phyloP scores from a whole-genome alignment of 2,888 invertebrate genomes.

The Kryphioiulus occultus region DNA sequence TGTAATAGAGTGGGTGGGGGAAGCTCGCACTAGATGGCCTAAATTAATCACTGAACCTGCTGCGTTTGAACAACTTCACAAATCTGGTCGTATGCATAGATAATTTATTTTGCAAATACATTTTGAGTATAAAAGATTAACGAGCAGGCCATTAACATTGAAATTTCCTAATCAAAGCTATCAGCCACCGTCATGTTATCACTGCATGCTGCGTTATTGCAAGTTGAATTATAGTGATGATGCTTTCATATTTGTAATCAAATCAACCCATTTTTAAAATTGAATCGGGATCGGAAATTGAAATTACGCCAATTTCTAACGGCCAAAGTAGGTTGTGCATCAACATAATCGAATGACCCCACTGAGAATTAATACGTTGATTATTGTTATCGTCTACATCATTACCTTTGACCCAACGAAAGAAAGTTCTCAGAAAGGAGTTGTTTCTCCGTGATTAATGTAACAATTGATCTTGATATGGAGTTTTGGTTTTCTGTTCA shows the following conservation, averaged over 20 bases:
- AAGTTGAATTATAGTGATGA: not conserved
- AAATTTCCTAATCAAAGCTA: not conserved
- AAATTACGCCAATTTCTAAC: not conserved
- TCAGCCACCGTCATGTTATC: not conserved
- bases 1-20: not conserved
- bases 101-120: not conserved
- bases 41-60: not conserved
- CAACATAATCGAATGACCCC: not conserved
- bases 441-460: not conserved
- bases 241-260: not conserved
- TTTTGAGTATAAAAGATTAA: not conserved
- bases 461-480: not conserved
- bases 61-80: not conserved
- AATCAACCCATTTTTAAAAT: not conserved
- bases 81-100: not conserved
- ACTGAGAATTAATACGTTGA: not conserved
- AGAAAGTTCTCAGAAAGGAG: not conserved
- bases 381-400: not conserved
- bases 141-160: not conserved
- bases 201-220: not conserved
- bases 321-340: not conserved
- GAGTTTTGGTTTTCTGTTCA: not conserved
- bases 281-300: not conserved
- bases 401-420: not conserved
- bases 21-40: not conserved